phyloP scores from a whole-genome alignment of 2,888 invertebrate species.

The Agriopis leucophaearia region DNA sequence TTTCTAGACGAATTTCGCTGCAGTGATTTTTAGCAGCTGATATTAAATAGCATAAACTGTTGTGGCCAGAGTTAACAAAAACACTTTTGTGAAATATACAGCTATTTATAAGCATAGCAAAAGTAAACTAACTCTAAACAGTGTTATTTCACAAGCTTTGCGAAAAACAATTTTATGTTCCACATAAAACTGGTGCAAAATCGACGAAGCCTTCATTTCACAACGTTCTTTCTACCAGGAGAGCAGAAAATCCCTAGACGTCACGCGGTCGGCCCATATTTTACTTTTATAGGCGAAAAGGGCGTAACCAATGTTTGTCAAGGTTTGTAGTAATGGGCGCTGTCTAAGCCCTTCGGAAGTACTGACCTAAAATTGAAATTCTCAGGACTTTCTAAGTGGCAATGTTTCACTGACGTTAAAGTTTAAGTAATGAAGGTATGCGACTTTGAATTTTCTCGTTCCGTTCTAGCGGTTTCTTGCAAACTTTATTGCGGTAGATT shows the following conservation, averaged over 20 bases:
- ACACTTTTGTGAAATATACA: background rate
- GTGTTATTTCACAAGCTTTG: conserved; percentile 5
- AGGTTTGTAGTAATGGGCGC: conserved; percentile 61
- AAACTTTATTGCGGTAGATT: conserved; percentile 59
- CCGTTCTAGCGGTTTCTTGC: conserved; percentile 30
- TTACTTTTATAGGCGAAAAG: conserved; percentile 65
- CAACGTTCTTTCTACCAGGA: conserved; percentile 50
- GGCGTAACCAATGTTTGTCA: conserved; percentile 66
- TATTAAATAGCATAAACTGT: background rate
- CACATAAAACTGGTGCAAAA: conserved; percentile 33
- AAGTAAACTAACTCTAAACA: conserved; percentile 17
- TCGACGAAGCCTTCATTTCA: conserved; percentile 33
- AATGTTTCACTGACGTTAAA: conserved; percentile 66
- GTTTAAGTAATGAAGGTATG: conserved; percentile 64
- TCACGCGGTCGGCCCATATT: conserved; percentile 60
- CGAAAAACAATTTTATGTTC: conserved; percentile 32
- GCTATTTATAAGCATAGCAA: conserved; percentile 7
- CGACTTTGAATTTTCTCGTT: conserved; percentile 54
- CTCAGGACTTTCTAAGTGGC: conserved; percentile 61
- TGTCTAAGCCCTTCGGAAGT: conserved; percentile 63
- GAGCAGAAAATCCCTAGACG: conserved; percentile 53
- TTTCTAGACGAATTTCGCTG: conserved; percentile 31
- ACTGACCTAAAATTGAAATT: conserved; percentile 71
- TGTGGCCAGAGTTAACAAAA: background rate
- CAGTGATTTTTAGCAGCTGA: conserved; percentile 20